These are phyloP conservation scores for Pararge aegeria DNA, from an alignment of 1,140 invertebrate genomes.

Conservation along the genomic window DNA sequence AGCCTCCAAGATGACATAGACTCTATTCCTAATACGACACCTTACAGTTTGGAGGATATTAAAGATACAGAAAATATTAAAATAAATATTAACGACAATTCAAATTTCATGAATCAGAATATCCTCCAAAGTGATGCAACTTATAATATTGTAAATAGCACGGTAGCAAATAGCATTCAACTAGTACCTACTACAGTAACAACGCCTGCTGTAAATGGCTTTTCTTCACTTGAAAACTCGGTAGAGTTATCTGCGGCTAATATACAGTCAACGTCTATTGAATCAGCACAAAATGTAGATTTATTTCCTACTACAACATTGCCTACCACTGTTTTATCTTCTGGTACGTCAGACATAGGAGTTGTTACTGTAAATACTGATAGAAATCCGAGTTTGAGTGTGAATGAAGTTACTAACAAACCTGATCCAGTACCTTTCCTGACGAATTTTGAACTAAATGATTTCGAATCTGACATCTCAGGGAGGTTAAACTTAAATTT, in stretches of 20 bases:
- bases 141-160: constrained; percentile 57
- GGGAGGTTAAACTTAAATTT: constrained; percentile 14
- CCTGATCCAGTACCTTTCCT: constrained; percentile 43
- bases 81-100: constrained; percentile 33
- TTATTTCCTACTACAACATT: neutral
- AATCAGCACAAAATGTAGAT: neutral
- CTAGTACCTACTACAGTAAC: constrained; percentile 27
- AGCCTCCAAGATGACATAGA: constrained; percentile 50
- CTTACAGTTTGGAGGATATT: constrained; percentile 73
- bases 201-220: constrained; percentile 56
- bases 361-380: neutral
- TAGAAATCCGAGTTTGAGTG: constrained; percentile 11
- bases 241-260: constrained; percentile 30
- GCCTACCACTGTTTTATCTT: neutral
- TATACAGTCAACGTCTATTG: constrained; percentile 17
- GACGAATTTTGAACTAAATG: constrained; percentile 45
- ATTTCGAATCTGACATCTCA: constrained; percentile 32
- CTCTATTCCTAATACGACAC: constrained; percentile 57
- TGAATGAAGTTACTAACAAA: constrained; percentile 46
- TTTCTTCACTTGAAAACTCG: constrained; percentile 26
- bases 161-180: constrained; percentile 32
- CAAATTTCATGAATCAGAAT: constrained; percentile 32
- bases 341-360: neutral
- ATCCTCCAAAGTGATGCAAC: constrained; percentile 52
- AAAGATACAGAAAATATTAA: constrained; percentile 67